These are phyloP conservation scores for Epinotia bilunana DNA, from an alignment of 2,888 invertebrate genomes.

Conservation along the genomic window DNA sequence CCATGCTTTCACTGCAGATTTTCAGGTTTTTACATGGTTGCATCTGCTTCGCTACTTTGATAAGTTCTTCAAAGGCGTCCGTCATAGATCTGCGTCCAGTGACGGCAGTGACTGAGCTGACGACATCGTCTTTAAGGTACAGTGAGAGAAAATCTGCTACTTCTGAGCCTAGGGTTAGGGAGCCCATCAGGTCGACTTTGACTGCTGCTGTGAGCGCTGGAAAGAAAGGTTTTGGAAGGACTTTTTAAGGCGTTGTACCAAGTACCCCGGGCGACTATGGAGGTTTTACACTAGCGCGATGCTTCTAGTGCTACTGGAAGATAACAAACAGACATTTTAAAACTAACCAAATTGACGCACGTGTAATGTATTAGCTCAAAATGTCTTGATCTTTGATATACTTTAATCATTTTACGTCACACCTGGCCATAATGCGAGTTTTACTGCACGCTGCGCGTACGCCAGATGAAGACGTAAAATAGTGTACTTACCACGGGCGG, in stretches of 20 bases:
- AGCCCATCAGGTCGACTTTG: constrained; percentile 70
- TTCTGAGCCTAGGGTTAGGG: constrained; percentile 67
- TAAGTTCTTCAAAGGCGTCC: constrained; percentile 49
- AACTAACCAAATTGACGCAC: not conserved
- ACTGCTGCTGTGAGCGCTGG: constrained; percentile 58
- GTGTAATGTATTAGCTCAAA: no score
- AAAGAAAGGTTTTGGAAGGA: constrained; percentile 44
- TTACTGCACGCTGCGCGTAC: no score
- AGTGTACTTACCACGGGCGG: no score
- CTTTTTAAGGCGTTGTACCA: not conserved
- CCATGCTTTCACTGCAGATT: constrained; percentile 57
- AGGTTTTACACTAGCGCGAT: no score
- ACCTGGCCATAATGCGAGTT: no score
- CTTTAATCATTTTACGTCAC: no score
- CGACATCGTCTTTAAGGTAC: constrained; percentile 51
- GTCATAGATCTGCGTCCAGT: constrained; percentile 53
- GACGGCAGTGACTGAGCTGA: constrained; percentile 36
- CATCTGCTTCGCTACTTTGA: constrained; percentile 55
- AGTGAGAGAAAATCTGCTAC: constrained; percentile 62
- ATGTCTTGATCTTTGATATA: no score
- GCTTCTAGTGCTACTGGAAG: no score
- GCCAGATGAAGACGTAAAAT: no score
- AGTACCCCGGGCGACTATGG: not conserved
- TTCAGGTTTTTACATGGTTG: constrained; percentile 60
- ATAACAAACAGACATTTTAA: not conserved